Conservation (phyloP, 2,113 vertebrate genomes). For the Centropus bengalensis region DNA sequence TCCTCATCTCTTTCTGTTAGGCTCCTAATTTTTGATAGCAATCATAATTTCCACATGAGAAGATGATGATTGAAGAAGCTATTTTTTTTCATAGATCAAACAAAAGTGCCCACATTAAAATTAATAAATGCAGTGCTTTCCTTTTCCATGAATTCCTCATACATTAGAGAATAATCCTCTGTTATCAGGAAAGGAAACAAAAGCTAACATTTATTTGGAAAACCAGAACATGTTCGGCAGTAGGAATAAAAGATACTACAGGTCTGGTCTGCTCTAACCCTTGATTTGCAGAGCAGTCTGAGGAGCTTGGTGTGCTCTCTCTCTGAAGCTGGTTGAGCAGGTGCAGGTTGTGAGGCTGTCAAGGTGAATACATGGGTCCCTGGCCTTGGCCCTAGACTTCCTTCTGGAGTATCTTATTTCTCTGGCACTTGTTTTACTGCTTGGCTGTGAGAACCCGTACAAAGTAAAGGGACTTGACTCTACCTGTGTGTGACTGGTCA, state of each 20-base stretch:
- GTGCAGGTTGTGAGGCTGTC: background rate
- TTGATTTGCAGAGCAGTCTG: background rate
- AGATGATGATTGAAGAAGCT: background rate
- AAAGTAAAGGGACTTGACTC: background rate
- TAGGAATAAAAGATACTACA: background rate
- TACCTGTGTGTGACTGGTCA: background rate
- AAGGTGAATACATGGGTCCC: background rate
- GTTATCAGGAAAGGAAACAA: background rate
- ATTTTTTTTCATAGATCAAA: conserved; percentile 15
- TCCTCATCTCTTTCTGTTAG: background rate
- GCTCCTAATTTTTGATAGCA: background rate
- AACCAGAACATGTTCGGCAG: background rate
- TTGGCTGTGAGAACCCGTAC: background rate
- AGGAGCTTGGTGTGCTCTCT: background rate
- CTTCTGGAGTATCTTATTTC: background rate
- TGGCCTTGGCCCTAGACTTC: background rate
- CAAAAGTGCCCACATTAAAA: background rate
- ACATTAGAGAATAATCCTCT: background rate
- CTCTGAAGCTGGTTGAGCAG: background rate
- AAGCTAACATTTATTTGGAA: background rate
- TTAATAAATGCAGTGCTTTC: background rate
- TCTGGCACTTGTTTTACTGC: background rate
- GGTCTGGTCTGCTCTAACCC: background rate
- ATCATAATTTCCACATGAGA: background rate
- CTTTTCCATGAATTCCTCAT: background rate